These are phyloP conservation scores for Plestiodon gilberti DNA, from an alignment of 2,113 vertebrate genomes.

Conservation along the genomic window DNA sequence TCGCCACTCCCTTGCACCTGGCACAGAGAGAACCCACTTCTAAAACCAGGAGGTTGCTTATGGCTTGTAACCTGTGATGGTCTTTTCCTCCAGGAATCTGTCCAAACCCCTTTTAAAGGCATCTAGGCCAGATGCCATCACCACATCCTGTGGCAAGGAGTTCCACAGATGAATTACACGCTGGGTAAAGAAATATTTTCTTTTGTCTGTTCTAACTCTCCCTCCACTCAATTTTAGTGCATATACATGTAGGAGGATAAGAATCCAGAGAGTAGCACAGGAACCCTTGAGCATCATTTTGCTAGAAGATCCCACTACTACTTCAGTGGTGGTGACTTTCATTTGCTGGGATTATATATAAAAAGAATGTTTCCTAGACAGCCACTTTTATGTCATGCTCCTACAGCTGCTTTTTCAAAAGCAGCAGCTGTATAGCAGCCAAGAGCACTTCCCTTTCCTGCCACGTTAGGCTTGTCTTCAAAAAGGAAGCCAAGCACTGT, in stretches of 20 bases:
- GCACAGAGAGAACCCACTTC: too few species aligned
- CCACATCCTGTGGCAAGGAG: too few species aligned
- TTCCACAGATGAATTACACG: too few species aligned
- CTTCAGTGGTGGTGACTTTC: neutral
- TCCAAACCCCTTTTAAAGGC: too few species aligned
- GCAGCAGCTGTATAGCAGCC: neutral
- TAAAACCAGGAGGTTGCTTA: too few species aligned
- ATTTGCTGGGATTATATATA: neutral
- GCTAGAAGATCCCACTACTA: neutral
- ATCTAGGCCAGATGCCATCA: too few species aligned
- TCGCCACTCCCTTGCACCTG: too few species aligned
- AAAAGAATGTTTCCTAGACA: constrained; percentile 12
- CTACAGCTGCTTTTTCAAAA: constrained; percentile 19
- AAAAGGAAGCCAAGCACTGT: constrained; percentile 36
- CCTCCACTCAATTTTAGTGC: too few species aligned
- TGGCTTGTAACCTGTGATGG: too few species aligned
- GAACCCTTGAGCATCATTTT: neutral
- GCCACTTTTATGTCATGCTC: neutral
- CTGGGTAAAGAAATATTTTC: too few species aligned
- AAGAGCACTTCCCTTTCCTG: neutral
- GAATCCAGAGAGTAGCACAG: neutral
- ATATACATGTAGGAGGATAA: neutral
- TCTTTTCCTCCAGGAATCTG: too few species aligned
- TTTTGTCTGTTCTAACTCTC: too few species aligned
- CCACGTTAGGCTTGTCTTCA: neutral